Conservation (phyloP, 2,113 vertebrate genomes). For the Apeltes quadracus region DNA sequence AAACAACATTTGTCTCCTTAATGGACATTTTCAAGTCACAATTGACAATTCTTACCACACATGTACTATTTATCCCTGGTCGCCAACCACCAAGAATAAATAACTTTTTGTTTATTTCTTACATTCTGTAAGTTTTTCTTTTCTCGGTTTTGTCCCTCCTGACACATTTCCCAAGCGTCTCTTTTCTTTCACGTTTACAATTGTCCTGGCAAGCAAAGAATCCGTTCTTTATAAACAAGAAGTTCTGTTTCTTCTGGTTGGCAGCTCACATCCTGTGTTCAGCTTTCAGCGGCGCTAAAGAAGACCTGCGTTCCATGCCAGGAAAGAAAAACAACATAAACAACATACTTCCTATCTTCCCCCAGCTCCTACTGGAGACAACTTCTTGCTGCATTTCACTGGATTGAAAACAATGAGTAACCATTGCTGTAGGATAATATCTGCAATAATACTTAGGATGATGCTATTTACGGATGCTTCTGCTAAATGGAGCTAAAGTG, state of each 20-base stretch:
- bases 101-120: too few species aligned
- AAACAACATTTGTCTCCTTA: slow-evolving; percentile 2
- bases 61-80: background rate
- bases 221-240: slow-evolving; percentile 21
- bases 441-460: background rate
- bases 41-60: background rate
- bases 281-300: background rate
- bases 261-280: slow-evolving; percentile 11
- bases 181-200: too few species aligned
- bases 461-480: background rate
- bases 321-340: slow-evolving; percentile 26
- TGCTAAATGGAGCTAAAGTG: background rate
- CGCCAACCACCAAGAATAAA: too few species aligned
- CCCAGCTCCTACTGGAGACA: slow-evolving; percentile 5
- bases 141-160: too few species aligned
- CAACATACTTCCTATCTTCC: slow-evolving; percentile 21
- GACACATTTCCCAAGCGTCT: too few species aligned
- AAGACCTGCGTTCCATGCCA: slow-evolving; percentile 10
- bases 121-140: too few species aligned
- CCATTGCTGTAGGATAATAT: background rate
- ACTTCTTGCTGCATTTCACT: slow-evolving; percentile 4
- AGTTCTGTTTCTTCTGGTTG: background rate
- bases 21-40: background rate
- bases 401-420: slow-evolving; percentile 7
- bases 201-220: slow-evolving; percentile 8